These are phyloP conservation scores for Osmerus eperlanus DNA, from an alignment of 2,113 vertebrate species.

Conservation along the genomic window DNA sequence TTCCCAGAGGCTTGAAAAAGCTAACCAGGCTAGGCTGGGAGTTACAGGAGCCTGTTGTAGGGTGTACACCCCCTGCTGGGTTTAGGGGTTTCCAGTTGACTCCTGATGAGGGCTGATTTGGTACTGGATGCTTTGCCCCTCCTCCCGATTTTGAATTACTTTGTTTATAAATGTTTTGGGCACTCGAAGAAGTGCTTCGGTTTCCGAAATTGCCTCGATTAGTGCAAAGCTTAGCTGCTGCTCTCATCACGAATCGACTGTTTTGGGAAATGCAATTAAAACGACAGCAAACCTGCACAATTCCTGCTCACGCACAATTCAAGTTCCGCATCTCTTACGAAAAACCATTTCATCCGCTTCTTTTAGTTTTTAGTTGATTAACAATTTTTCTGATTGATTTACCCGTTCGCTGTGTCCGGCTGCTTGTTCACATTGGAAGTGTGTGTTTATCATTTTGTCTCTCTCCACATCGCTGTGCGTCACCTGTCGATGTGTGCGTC, in stretches of 20 bases:
- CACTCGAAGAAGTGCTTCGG: too few relatives aligned
- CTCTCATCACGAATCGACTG: too few relatives aligned
- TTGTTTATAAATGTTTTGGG: too few relatives aligned
- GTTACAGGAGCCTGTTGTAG: conserved; percentile 20
- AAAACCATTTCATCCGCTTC: neutral
- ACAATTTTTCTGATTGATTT: conserved; percentile 11
- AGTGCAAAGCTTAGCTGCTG: too few relatives aligned
- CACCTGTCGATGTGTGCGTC: conserved; percentile 54
- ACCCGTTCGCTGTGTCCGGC: conserved; percentile 11
- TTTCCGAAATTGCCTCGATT: too few relatives aligned
- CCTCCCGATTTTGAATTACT: too few relatives aligned
- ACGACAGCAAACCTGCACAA: too few relatives aligned
- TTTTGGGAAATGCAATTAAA: too few relatives aligned
- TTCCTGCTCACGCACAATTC: too few relatives aligned
- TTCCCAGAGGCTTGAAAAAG: conserved; percentile 21
- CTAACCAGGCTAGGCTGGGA: neutral
- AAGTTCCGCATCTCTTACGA: too few relatives aligned
- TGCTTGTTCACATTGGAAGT: conserved; percentile 31
- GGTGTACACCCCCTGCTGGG: neutral
- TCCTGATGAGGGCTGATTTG: conserved; percentile 16
- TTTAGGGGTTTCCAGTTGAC: conserved; percentile 20
- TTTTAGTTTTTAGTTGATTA: neutral
- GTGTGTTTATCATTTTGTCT: conserved; percentile 46
- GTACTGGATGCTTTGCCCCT: neutral
- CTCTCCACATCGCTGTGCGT: conserved; percentile 80